phyloP scores from a whole-genome alignment of 2,888 invertebrate species.

The Argyresthia goedartella region DNA sequence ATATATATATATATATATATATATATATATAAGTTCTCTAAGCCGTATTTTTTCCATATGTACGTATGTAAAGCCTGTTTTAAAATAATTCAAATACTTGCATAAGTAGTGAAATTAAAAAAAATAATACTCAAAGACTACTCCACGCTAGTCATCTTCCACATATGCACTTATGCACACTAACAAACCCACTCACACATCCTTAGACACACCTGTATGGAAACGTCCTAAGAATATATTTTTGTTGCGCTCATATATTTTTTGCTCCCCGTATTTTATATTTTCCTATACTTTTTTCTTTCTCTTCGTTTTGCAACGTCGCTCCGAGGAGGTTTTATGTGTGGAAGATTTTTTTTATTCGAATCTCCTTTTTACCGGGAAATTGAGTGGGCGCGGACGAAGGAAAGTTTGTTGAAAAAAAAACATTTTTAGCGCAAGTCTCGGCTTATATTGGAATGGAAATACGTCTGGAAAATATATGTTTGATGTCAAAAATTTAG shows the following conservation, averaged over 20 bases:
- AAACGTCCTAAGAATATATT: slow-evolving; percentile 64
- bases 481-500: too few relatives aligned
- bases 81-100: too few relatives aligned
- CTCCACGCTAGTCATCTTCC: slow-evolving; percentile 27
- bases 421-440: background rate
- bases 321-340: slow-evolving; percentile 20
- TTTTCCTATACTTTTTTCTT: slow-evolving; percentile 49
- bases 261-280: slow-evolving; percentile 61
- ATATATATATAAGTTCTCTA: too few relatives aligned
- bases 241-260: slow-evolving; percentile 69
- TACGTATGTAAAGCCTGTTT: too few relatives aligned
- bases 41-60: too few relatives aligned
- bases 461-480: too few relatives aligned
- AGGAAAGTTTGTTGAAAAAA: background rate
- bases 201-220: slow-evolving; percentile 51
- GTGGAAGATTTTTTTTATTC: slow-evolving; percentile 11
- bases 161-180: slow-evolving; percentile 23
- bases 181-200: slow-evolving; percentile 21
- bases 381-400: slow-evolving; percentile 7
- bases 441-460: too few relatives aligned
- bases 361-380: slow-evolving; percentile 9
- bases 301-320: slow-evolving; percentile 14
- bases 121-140: background rate
- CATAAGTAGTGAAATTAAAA: too few relatives aligned
- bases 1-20: too few relatives aligned